phyloP scores from a whole-genome alignment of 2,797 vertebrate genomes.

The Hyperoplus lanceolatus region DNA sequence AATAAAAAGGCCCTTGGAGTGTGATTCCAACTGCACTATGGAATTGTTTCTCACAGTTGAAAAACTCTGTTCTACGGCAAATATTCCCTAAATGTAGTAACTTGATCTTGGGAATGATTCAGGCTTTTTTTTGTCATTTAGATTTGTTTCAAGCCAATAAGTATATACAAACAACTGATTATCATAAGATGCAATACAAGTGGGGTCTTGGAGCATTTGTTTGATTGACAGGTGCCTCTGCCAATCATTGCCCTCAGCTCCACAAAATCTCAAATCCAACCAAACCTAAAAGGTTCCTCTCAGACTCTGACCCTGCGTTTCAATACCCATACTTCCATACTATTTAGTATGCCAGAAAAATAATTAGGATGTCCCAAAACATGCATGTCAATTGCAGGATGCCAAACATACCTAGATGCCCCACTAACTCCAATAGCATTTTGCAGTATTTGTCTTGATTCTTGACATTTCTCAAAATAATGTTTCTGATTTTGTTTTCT shows the following conservation, averaged over 20 bases:
- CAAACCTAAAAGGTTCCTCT: neutral
- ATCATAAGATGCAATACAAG: neutral
- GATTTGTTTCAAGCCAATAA: neutral
- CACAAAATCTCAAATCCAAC: neutral
- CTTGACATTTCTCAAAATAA: too few relatives aligned
- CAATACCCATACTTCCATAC: too few relatives aligned
- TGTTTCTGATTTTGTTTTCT: too few relatives aligned
- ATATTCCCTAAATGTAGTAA: neutral
- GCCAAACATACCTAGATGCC: too few relatives aligned
- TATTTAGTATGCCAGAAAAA: too few relatives aligned
- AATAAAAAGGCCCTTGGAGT: conserved; percentile 26
- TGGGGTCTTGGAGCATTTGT: neutral
- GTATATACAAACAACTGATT: neutral
- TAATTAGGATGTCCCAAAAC: too few relatives aligned
- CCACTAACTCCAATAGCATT: too few relatives aligned
- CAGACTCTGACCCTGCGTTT: too few relatives aligned
- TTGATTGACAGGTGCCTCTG: neutral
- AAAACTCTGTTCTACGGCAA: neutral
- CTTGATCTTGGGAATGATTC: neutral
- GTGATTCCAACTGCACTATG: neutral
- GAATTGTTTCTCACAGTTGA: conserved; percentile 4
- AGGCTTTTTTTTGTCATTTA: neutral
- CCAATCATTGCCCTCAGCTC: neutral
- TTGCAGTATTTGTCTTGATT: too few relatives aligned
- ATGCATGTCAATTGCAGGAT: too few relatives aligned